Conservation (phyloP, 1,140 invertebrate genomes). For the Scaptomyza hsui region DNA sequence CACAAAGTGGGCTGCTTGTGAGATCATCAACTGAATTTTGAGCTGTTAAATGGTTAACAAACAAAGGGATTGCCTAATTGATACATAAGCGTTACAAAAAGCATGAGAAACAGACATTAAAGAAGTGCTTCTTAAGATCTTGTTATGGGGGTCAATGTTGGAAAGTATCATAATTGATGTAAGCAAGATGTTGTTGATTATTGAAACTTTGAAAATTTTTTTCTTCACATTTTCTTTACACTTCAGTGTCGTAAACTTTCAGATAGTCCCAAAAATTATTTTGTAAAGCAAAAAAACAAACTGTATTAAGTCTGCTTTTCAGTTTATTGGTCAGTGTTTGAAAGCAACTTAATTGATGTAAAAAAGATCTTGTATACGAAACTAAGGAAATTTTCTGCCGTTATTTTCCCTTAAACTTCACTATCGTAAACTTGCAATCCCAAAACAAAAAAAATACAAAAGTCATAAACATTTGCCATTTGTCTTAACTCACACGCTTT, state of each 20-base stretch:
- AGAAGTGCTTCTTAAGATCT: constrained; percentile 2
- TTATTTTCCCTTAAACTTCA: constrained; percentile 6
- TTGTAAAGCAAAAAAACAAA: no score
- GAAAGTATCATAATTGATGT: neutral
- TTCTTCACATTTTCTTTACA: no score
- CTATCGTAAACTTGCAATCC: neutral
- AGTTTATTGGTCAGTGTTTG: constrained; percentile 4
- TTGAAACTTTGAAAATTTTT: no score
- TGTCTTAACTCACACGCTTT: constrained; percentile 33
- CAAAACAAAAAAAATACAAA: constrained; percentile 1
- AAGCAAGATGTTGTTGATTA: neutral
- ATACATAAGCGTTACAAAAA: constrained; percentile 40
- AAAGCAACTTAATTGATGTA: neutral
- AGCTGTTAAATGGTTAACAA: constrained; percentile 44
- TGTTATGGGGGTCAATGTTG: constrained; percentile 22
- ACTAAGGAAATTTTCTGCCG: neutral
- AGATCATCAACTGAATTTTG: constrained; percentile 64
- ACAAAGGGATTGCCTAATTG: constrained; percentile 69
- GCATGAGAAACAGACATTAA: constrained; percentile 14
- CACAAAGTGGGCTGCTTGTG: constrained; percentile 67
- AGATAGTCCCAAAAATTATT: no score
- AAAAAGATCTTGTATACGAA: neutral
- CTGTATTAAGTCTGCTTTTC: no score
- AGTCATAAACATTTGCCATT: constrained; percentile 34
- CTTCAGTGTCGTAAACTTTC: no score